phyloP scores from a whole-genome alignment of 2,888 invertebrate genomes.

The Anorthoa munda region DNA sequence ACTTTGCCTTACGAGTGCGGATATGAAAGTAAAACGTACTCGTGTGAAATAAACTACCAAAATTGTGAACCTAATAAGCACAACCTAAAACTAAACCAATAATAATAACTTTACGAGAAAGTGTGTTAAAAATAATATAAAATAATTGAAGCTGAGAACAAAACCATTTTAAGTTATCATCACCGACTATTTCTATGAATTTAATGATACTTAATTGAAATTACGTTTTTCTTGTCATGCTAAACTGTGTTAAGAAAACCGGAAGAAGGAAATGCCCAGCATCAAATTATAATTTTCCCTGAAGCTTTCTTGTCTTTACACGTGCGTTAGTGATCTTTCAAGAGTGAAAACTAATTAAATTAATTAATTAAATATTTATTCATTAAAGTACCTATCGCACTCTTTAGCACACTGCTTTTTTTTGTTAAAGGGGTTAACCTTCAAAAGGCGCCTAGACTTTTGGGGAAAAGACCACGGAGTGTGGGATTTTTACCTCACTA shows the following conservation, averaged over 20 bases:
- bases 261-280: constrained; percentile 5
- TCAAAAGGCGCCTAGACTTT: too few species aligned
- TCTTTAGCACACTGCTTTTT: too few species aligned
- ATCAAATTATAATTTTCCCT: constrained; percentile 3
- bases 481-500: too few species aligned
- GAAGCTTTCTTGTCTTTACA: background rate
- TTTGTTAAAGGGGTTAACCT: too few species aligned
- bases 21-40: background rate
- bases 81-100: too few species aligned
- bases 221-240: background rate
- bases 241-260: background rate
- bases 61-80: background rate
- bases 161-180: background rate
- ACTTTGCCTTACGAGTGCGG: background rate
- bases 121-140: background rate
- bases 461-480: too few species aligned
- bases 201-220: background rate
- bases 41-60: background rate
- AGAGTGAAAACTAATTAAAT: background rate
- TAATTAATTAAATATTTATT: background rate
- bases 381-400: background rate
- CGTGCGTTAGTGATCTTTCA: background rate
- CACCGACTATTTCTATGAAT: background rate
- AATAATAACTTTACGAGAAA: too few species aligned
- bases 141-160: background rate